A percentile compares a stretch with the other conserved stretches of the same genome.
These are phyloP conservation scores for Pediacus dermestoides DNA, from an alignment of 2,888 invertebrate species.

Conservation along the genomic window DNA sequence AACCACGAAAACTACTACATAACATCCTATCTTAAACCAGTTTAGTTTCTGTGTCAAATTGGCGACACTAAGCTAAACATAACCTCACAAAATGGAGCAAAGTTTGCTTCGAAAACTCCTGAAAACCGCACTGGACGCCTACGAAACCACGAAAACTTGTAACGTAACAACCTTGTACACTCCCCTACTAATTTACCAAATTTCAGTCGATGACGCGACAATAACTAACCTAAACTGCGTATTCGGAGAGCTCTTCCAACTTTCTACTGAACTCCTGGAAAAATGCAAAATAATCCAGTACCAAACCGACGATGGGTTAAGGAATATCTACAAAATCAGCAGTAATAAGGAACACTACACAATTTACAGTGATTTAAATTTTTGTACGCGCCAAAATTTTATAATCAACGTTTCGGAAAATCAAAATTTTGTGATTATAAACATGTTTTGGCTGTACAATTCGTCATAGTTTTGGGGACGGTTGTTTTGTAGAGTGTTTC, in stretches of 20 bases:
- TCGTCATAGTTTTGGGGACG: conserved; percentile 53
- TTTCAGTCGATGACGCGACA: background rate
- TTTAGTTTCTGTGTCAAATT: too few species aligned
- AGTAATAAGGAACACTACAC: conserved; percentile 57
- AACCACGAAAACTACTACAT: conserved; percentile 29
- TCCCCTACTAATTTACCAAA: background rate
- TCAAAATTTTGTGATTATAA: conserved; percentile 57
- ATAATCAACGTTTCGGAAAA: conserved; percentile 55
- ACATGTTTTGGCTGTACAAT: conserved; percentile 62
- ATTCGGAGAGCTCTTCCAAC: conserved; percentile 58
- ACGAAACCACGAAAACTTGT: conserved; percentile 29
- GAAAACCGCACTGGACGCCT: conserved; percentile 28
- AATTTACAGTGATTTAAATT: conserved; percentile 63
- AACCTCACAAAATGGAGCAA: conserved; percentile 16
- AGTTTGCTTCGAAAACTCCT: conserved; percentile 27
- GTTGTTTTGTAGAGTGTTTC: conserved; percentile 50
- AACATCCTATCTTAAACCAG: too few species aligned
- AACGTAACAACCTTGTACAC: conserved; percentile 13
- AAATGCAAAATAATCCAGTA: conserved; percentile 55
- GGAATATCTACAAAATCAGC: conserved; percentile 59
- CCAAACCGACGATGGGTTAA: conserved; percentile 43
- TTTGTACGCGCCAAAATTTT: conserved; percentile 65
- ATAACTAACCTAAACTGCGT: conserved; percentile 57
- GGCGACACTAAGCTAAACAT: too few species aligned
- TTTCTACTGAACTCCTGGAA: conserved; percentile 62